These are phyloP conservation scores for Apis florea DNA, from an alignment of 1,140 invertebrate genomes.

Conservation along the genomic window DNA sequence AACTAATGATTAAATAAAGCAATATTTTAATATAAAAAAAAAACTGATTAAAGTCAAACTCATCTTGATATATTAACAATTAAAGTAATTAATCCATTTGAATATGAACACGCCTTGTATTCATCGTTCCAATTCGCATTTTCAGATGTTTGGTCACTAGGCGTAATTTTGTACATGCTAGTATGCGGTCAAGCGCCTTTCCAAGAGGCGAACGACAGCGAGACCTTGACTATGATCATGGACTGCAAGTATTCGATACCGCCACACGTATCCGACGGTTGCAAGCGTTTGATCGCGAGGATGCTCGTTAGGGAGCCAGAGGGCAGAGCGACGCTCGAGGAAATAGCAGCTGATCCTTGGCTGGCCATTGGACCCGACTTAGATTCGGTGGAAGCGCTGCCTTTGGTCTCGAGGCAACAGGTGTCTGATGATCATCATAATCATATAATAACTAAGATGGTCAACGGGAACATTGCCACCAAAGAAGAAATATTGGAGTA, in stretches of 20 bases:
- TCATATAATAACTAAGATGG: conserved; percentile 97
- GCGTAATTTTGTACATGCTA: conserved; percentile 99
- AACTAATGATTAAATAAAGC: no score
- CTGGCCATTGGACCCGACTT: conserved; percentile 81
- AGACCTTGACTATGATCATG: conserved; percentile 99
- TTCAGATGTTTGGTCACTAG: conserved; percentile 97
- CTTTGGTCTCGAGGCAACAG: conserved; percentile 90
- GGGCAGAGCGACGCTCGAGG: conserved; percentile 91
- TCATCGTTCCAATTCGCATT: neutral
- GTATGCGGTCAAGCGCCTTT: conserved; percentile 98
- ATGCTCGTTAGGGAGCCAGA: conserved; percentile 97
- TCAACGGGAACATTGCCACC: conserved; percentile 95
- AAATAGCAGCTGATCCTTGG: conserved; percentile 96
- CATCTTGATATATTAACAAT: no score
- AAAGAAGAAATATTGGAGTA: conserved; percentile 96
- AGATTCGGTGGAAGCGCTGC: conserved; percentile 83
- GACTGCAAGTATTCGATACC: conserved; percentile 99
- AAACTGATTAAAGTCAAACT: no score
- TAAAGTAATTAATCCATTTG: no score
- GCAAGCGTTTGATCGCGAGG: conserved; percentile 91
- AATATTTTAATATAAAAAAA: no score
- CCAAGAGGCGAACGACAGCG: conserved; percentile 99
- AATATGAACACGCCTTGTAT: no score
- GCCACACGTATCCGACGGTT: conserved; percentile 91
- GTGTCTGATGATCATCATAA: conserved; percentile 95